phyloP scores from a whole-genome alignment of 2,888 invertebrate genomes.

The Silvanus unidentatus region DNA sequence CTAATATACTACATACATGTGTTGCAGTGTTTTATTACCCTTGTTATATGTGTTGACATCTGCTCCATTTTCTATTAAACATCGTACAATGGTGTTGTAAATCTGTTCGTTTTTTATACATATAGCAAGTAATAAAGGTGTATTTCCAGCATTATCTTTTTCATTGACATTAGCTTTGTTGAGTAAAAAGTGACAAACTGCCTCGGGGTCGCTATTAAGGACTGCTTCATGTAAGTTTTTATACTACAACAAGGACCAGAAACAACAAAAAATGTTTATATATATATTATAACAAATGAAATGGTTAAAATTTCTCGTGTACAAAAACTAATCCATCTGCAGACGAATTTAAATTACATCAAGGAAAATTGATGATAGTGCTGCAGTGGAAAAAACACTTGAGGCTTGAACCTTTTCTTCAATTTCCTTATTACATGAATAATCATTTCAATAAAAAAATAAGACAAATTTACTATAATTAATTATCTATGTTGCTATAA shows the following conservation, averaged over 20 bases:
- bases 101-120: slow-evolving; percentile 30
- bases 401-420: too few species aligned
- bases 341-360: too few species aligned
- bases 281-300: neutral
- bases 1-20: neutral
- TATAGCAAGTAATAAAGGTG: slow-evolving; percentile 43
- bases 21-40: slow-evolving; percentile 31
- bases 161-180: slow-evolving; percentile 37
- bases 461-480: too few species aligned
- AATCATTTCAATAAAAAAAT: too few species aligned
- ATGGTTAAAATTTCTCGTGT: too few species aligned
- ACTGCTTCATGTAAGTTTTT: slow-evolving; percentile 40
- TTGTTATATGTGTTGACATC: slow-evolving; percentile 29
- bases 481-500: too few species aligned
- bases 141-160: slow-evolving; percentile 39
- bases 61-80: slow-evolving; percentile 36
- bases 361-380: too few species aligned
- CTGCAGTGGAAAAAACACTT: too few species aligned
- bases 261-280: neutral
- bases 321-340: too few species aligned
- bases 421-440: too few species aligned
- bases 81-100: slow-evolving; percentile 38
- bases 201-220: slow-evolving; percentile 37
- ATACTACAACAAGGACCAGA: slow-evolving; percentile 8
- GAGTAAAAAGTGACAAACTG: slow-evolving; percentile 36